Evolutionary conservation across 2,113 vertebrate genomes (phyloP), one percentile per base, ranked within the genome.

Genomic region (Hipposideros armiger): DNA sequence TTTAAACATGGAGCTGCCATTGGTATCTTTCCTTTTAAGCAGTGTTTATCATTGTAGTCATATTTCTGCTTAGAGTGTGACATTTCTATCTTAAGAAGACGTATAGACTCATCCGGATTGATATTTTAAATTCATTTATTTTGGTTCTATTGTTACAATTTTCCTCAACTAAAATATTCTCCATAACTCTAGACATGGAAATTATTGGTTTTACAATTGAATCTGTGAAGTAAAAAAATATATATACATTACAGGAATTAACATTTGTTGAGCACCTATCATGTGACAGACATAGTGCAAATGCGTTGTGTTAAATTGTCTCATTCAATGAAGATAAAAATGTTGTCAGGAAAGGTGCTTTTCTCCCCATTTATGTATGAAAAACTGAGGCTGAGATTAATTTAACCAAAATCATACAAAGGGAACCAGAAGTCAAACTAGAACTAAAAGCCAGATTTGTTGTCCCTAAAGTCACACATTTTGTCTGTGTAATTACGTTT

Each of bases 331-430:
- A 28, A 13, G 4, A n/a, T 54, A 50, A 52, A 26, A 72, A 60
- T 28, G 2, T n/a, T 83, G 1, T 42, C 58, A 50, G 40, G 7
- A 56, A 56, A n/a, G 0, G 0, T 22, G 26, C 1, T n/a, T 45
- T 50, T 54, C 19, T n/a, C 20, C 28, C 7, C 3, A 50, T 17
- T 66, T 50, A 4, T 30, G 0, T 40, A 26, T 45, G 13, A 91
- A 22, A 60, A 74, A 64, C 8, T 56, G 10, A 83, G 6, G 40
- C 7, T 14, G 58, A 73, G 7, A 67, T 1, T 36, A 26, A 67
- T 4, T 30, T 56, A 66, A 78, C 9, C 8, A 70, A 60, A 92
- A 32, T 52, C n/a, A 88, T 47, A 5, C 45, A 77, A 62, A 17
- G 1, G 28, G 5, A 47, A 24, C 20, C 52, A 60, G 7, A 91